Evolutionary conservation across 2,113 vertebrate species (phyloP).

Genomic region (Pteropus alecto): DNA sequence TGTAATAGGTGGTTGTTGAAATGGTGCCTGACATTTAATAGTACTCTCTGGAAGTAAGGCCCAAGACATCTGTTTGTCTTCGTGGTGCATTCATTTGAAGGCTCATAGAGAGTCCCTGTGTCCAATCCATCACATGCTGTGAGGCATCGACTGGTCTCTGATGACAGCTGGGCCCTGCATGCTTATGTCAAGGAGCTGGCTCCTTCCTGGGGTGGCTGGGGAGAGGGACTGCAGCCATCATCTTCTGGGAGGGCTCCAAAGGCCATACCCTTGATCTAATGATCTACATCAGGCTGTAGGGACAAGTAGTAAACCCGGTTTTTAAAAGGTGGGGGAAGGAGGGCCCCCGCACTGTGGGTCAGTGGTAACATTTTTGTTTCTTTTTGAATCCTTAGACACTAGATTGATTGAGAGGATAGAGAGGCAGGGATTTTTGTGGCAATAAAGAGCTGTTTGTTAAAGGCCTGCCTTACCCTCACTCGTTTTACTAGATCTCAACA

Average conservation of each 20-base stretch:
- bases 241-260: not conserved
- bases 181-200: not conserved
- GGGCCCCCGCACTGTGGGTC: not conserved
- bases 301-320: not conserved
- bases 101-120: not conserved
- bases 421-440: constrained; percentile 4
- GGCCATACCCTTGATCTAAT: not conserved
- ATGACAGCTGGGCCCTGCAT: not conserved
- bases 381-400: constrained; percentile 31
- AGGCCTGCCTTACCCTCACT: not conserved
- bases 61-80: not conserved
- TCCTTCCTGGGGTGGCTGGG: not conserved
- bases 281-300: not conserved
- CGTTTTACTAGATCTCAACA: constrained; percentile 36
- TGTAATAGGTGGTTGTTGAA: not conserved
- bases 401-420: constrained; percentile 12
- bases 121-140: not conserved
- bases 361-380: constrained; percentile 32
- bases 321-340: not conserved
- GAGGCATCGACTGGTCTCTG: not conserved
- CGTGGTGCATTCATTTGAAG: not conserved
- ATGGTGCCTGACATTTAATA: not conserved
- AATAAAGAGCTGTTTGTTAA: constrained; percentile 65
- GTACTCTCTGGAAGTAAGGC: not conserved
- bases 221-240: not conserved